Percentiles rank a stretch among this genome's conserved stretches.
Evolutionary conservation across 2,797 vertebrate genomes (phyloP).

Genomic region (Diceros bicornis): DNA sequence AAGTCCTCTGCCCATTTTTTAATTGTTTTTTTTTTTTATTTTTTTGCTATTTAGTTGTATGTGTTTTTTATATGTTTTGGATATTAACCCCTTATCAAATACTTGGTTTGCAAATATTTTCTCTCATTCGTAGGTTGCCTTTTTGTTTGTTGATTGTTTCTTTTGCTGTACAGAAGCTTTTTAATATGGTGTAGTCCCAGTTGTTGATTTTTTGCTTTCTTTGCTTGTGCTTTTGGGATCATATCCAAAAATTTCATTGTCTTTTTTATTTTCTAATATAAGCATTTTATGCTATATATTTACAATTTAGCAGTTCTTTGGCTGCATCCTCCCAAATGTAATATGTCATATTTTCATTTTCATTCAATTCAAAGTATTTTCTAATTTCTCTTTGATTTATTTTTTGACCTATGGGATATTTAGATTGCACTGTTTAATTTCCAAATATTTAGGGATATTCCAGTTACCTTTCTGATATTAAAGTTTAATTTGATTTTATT

Average conservation of each 20-base stretch:
- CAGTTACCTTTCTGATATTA: background rate
- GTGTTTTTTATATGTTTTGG: background rate
- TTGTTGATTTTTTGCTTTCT: background rate
- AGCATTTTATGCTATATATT: background rate
- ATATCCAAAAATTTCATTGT: background rate
- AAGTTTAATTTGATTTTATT: background rate
- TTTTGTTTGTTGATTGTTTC: background rate
- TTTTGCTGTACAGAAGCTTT: background rate
- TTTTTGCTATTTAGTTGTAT: background rate
- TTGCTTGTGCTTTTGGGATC: background rate
- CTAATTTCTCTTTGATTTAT: background rate
- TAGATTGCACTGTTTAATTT: background rate
- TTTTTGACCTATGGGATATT: background rate
- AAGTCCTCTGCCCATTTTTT: background rate
- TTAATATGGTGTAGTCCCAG: background rate
- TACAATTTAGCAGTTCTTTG: background rate
- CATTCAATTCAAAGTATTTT: background rate
- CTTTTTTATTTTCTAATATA: background rate
- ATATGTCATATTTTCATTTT: background rate
- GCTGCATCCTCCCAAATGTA: background rate
- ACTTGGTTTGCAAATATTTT: background rate
- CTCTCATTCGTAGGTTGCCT: background rate
- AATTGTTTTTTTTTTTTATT: background rate
- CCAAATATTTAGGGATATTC: background rate
- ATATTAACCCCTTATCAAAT: background rate